Evolutionary conservation across 2,113 vertebrate species (phyloP).

Genomic region (Climacteris rufus): DNA sequence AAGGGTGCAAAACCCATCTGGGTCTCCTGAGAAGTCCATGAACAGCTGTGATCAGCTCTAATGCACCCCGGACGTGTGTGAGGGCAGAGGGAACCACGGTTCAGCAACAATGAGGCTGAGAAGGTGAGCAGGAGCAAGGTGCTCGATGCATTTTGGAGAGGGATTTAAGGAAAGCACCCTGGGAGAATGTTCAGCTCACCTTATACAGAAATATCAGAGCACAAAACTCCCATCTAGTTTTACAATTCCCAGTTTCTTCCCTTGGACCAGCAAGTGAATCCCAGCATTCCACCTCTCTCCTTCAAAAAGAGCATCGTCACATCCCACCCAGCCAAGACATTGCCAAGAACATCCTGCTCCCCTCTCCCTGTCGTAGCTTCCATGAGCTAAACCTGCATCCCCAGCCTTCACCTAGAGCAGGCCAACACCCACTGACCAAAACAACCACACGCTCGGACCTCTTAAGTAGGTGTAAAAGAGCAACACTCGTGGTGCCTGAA

Average conservation of each 20-base stretch:
- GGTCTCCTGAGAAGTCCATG: not conserved
- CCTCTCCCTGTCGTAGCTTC: not conserved
- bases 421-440: not conserved
- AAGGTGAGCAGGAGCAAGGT: not conserved
- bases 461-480: not conserved
- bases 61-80: fast-evolving
- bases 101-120: not conserved
- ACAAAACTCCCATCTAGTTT: fast-evolving
- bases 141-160: not conserved
- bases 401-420: not conserved
- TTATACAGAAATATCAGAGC: not conserved
- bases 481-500: not conserved
- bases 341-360: not conserved
- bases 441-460: not conserved
- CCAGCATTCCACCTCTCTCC: not conserved
- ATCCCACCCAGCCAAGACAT: not conserved
- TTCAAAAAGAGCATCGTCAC: not conserved
- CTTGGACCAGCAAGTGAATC: not conserved
- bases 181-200: not conserved
- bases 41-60: fast-evolving
- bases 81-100: not conserved
- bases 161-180: not conserved
- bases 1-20: not conserved
- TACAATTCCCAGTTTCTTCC: not conserved
- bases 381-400: not conserved